Conservation (phyloP, 2,797 vertebrate species). For the Clarias laeviceps region DNA sequence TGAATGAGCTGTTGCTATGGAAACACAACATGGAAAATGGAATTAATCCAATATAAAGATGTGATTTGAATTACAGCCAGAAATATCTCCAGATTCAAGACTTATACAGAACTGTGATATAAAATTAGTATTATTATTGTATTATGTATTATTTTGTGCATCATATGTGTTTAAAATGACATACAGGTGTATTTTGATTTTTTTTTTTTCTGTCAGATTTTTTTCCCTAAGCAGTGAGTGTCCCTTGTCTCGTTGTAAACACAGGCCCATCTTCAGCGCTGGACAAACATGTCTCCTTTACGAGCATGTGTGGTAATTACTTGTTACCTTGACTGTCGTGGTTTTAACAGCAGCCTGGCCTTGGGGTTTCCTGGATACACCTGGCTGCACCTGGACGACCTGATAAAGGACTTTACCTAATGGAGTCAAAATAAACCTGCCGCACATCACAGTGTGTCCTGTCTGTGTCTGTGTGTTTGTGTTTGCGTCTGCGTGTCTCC, state of each 20-base stretch:
- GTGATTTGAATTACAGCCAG: not conserved
- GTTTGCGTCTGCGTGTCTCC: constrained; percentile 41
- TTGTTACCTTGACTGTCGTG: constrained; percentile 82
- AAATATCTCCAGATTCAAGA: not conserved
- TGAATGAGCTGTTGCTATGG: not conserved
- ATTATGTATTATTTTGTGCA: not conserved
- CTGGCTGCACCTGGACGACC: constrained; percentile 63
- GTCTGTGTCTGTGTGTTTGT: constrained; percentile 46
- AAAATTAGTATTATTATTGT: not conserved
- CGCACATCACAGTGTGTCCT: constrained; percentile 62
- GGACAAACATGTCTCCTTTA: constrained; percentile 78
- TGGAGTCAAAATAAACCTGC: constrained; percentile 63
- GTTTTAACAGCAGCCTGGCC: constrained; percentile 81
- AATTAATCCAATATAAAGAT: not conserved
- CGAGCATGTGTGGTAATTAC: constrained; percentile 76
- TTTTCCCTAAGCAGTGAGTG: not conserved
- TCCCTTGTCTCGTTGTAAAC: not conserved
- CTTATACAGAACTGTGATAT: not conserved
- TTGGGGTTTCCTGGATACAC: constrained; percentile 87
- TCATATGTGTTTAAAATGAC: not conserved
- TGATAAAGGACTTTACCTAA: constrained; percentile 73
- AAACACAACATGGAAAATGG: not conserved
- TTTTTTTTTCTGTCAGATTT: not conserved
- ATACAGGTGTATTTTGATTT: not conserved
- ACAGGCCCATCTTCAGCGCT: constrained; percentile 50